Percentiles rank a stretch among this genome's conserved stretches.
Evolutionary conservation across 2,113 vertebrate species (phyloP).

Genomic region (Ellobius talpinus): DNA sequence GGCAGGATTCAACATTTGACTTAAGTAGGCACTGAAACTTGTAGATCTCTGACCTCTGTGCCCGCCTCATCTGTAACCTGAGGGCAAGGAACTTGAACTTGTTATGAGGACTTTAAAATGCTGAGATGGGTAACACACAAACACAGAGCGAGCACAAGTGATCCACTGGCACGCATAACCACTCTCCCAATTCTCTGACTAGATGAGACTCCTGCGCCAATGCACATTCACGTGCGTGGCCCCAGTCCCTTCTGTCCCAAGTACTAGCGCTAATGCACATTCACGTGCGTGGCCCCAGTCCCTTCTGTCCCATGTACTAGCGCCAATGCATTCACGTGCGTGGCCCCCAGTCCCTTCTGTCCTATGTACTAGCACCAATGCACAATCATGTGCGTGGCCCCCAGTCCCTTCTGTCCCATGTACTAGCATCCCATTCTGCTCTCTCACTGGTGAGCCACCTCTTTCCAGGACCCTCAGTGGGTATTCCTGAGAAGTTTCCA

Average conservation of each 20-base stretch:
- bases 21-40: too few relatives aligned
- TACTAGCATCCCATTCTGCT: not conserved
- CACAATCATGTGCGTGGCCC: accelerated
- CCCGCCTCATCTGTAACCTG: not conserved
- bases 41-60: not conserved
- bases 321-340: not conserved
- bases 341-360: too few relatives aligned
- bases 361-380: too few relatives aligned
- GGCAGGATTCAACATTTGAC: not conserved
- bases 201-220: not conserved
- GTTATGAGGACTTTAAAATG: not conserved
- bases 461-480: too few relatives aligned
- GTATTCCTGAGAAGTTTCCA: not conserved
- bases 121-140: not conserved
- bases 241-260: too few relatives aligned
- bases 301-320: too few relatives aligned
- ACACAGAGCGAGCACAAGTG: not conserved
- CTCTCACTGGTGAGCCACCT: not conserved
- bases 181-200: not conserved
- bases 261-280: not conserved
- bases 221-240: accelerated
- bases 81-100: not conserved
- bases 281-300: too few relatives aligned
- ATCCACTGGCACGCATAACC: not conserved
- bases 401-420: too few relatives aligned